A percentile compares a stretch with the other conserved stretches of the same genome.
phyloP scores from a whole-genome alignment of 2,888 invertebrate species.

The Drosophila leonis region DNA sequence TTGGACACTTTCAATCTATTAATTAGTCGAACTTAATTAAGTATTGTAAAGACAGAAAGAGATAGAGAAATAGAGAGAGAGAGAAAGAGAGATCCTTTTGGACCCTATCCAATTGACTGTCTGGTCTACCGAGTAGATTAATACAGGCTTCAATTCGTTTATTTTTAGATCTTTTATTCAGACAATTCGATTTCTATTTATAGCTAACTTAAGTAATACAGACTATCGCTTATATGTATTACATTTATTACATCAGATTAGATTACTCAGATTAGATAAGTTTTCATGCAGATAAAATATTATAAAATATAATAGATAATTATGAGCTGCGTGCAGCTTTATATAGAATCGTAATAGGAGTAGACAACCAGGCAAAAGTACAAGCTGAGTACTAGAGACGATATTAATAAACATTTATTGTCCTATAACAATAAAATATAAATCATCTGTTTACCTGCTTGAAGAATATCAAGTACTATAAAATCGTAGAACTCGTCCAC shows the following conservation, averaged over 20 bases:
- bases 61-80: too few species aligned
- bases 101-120: too few species aligned
- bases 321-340: neutral
- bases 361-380: constrained; percentile 68
- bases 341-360: constrained; percentile 51
- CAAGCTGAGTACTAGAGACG: constrained; percentile 44
- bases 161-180: too few species aligned
- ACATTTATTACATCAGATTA: neutral
- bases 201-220: neutral
- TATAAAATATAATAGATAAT: neutral
- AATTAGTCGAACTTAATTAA: too few species aligned
- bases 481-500: constrained; percentile 52
- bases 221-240: too few species aligned
- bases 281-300: neutral
- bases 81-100: too few species aligned
- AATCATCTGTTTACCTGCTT: constrained; percentile 32
- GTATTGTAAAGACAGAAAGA: too few species aligned
- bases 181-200: neutral
- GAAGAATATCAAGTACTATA: constrained; percentile 56
- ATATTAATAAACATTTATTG: neutral
- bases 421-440: neutral
- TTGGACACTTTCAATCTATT: too few species aligned
- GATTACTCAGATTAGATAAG: neutral
- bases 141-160: too few species aligned
- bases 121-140: too few species aligned